These are phyloP conservation scores for Drosophila orosa DNA, from an alignment of 1,140 invertebrate species.

Conservation along the genomic window DNA sequence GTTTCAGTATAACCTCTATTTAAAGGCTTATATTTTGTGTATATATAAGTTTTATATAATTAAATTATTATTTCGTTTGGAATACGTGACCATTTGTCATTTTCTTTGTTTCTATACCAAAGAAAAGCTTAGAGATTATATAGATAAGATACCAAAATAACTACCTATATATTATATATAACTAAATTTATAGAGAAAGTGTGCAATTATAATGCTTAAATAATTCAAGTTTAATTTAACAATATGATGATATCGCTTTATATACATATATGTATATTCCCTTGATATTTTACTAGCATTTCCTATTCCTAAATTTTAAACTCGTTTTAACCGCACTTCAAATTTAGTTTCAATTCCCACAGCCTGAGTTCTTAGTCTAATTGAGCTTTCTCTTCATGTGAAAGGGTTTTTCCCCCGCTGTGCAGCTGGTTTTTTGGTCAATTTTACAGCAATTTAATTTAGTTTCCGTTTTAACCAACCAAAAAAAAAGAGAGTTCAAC, in stretches of 20 bases:
- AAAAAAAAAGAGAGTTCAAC: constrained; percentile 35
- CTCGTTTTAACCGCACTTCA: neutral
- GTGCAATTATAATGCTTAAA: no score
- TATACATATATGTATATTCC: neutral
- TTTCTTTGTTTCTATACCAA: neutral
- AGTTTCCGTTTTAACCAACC: constrained; percentile 43
- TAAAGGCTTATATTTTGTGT: neutral
- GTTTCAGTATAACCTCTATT: neutral
- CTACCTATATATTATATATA: neutral
- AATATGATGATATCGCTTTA: neutral
- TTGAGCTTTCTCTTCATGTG: constrained; percentile 32
- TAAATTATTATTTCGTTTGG: neutral
- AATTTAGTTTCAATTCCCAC: constrained; percentile 11
- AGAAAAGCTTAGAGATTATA: neutral
- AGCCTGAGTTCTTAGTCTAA: constrained; percentile 9
- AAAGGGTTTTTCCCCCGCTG: constrained; percentile 35
- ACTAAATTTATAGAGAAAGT: neutral
- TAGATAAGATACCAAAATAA: neutral
- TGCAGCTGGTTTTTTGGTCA: constrained; percentile 22
- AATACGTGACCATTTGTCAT: neutral
- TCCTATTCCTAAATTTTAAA: neutral
- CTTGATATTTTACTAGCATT: neutral
- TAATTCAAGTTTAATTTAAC: no score
- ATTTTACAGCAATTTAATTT: constrained; percentile 58
- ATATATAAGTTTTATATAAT: neutral